A percentile compares a stretch with the other conserved stretches of the same genome.
Evolutionary conservation across 2,888 invertebrate genomes (phyloP).

Genomic region (Agrotis puta): DNA sequence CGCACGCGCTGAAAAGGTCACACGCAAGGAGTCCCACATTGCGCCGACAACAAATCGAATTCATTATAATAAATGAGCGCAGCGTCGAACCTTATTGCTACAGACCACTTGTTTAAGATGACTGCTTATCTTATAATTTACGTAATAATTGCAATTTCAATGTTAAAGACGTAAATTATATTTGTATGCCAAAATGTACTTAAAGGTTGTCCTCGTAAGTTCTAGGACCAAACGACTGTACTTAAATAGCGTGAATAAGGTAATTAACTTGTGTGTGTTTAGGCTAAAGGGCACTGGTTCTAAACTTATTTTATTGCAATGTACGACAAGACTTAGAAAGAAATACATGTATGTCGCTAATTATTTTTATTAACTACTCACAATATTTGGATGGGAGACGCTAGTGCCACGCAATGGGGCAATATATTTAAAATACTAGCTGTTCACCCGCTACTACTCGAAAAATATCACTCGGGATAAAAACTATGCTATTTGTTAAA

Average conservation of each 20-base stretch:
- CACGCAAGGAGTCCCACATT: slow-evolving; percentile 30
- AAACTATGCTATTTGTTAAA: too few relatives aligned
- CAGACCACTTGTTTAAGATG: slow-evolving; percentile 33
- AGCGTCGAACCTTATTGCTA: slow-evolving; percentile 27
- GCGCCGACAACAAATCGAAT: slow-evolving; percentile 31
- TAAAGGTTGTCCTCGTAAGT: slow-evolving; percentile 21
- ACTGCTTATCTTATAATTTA: slow-evolving; percentile 27
- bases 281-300: not conserved
- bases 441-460: too few relatives aligned
- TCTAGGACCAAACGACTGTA: not conserved
- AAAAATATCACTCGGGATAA: too few relatives aligned
- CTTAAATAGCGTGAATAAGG: not conserved
- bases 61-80: slow-evolving; percentile 40
- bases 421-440: too few relatives aligned
- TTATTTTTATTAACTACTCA: not conserved
- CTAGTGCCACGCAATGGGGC: too few relatives aligned
- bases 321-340: not conserved
- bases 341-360: not conserved
- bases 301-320: slow-evolving; percentile 1
- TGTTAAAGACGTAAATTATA: slow-evolving; percentile 37
- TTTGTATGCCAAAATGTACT: slow-evolving; percentile 1
- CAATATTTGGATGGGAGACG: too few relatives aligned
- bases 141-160: slow-evolving; percentile 24
- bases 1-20: slow-evolving; percentile 55
- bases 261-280: not conserved